Base-by-base conservation (phyloP, 2,888 invertebrate genomes). In the Thecocarcelia acutangulata region DNA sequence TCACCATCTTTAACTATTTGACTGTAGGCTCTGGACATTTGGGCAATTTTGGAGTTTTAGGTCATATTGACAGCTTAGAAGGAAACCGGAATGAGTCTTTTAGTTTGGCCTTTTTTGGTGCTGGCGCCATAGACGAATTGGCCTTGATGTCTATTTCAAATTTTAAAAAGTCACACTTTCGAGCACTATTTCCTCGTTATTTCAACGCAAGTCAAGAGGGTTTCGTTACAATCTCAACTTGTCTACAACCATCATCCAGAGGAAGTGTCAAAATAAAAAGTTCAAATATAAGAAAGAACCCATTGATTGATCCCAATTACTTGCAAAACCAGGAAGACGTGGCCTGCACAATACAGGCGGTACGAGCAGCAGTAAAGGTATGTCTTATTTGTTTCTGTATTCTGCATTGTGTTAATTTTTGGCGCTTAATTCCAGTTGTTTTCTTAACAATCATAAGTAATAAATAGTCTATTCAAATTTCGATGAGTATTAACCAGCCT, bases 231-330 rank as follows among this genome's bases (percentile, higher is more conserved):
- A 90, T 95, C 9, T 91, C 93, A 0, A 93, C 92, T 2, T 95
- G 95, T 83, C 87, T 94, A 83, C 94, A 96, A 86, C 95, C 97
- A 0, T 91, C 91, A 59, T 96, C 96, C 80, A 92, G 94, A 68
- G 97, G 97, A 0, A 90, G 89, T 2, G 90, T 97, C 3, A 92
- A 91, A 1, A 87, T 96, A 1, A 89, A 88, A 13, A 93, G 93
- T 42, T 87, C 89, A 33, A 92, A 93, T 86, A 93, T 94, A 8
- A 89, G 91, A 0, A 91, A 92, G 11, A 92, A 93, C 19, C 96
- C 96, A 0, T 88, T 92, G 0, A 94, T 97, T 46, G 93, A 97
- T 87, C 95, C 96, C 0, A 94, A 95, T 83, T 97, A 96, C 88
- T 90, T 97, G 80, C 90, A 93, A 44, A 90, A 93, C 3, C 87